phyloP scores from a whole-genome alignment of 2,113 vertebrate genomes.

The Oenanthe oenanthe region DNA sequence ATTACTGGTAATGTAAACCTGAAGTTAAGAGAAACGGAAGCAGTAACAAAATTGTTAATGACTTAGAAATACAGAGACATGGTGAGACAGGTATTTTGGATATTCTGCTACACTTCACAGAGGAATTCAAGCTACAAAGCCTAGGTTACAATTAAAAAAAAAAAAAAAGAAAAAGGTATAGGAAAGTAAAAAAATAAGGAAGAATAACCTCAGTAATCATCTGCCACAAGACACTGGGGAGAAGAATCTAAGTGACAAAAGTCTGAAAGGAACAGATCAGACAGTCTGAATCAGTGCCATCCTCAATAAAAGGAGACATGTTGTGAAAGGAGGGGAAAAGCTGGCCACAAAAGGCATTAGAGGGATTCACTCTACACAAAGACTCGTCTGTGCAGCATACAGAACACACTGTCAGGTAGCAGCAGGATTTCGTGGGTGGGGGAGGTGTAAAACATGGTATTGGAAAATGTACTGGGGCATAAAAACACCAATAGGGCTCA shows the following conservation, averaged over 20 bases:
- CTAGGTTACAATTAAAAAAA: background rate
- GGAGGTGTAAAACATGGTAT: background rate
- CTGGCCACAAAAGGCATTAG: background rate
- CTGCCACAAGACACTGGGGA: background rate
- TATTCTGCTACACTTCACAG: background rate
- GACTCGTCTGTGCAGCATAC: background rate
- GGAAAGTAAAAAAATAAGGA: background rate
- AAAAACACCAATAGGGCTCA: background rate
- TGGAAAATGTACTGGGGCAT: background rate
- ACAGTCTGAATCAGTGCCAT: background rate
- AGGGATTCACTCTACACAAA: background rate
- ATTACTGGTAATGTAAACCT: background rate
- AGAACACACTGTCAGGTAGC: background rate
- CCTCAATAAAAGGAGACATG: background rate
- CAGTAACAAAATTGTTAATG: background rate
- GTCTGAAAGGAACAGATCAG: background rate
- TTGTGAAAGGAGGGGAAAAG: background rate
- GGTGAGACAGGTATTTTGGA: background rate
- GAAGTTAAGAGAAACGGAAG: background rate
- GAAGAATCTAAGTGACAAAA: constrained; percentile 10
- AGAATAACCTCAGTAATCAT: constrained; percentile 4
- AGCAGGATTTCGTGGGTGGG: background rate
- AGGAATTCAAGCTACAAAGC: background rate
- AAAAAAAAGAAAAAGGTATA: background rate
- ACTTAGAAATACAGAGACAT: background rate